Conservation (phyloP, 2,113 vertebrate species). For the Salvelinus sp. region DNA sequence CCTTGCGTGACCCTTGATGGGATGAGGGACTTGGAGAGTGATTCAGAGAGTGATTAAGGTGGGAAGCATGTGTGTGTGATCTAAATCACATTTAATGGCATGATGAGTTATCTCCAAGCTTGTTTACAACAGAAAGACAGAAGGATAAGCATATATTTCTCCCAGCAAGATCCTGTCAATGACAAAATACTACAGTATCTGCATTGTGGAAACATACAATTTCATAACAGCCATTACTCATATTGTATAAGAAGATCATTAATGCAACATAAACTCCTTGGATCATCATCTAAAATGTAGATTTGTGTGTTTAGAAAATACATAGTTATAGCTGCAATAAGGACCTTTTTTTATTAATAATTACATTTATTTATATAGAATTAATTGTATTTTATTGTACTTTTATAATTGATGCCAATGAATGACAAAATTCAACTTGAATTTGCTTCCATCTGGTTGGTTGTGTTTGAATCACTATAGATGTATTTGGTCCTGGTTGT, state of each 20-base stretch:
- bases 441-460: not conserved
- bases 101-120: constrained; percentile 37
- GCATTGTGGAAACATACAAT: too few species aligned
- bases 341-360: too few species aligned
- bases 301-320: too few species aligned
- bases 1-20: too few species aligned
- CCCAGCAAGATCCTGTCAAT: constrained; percentile 32
- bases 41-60: not conserved
- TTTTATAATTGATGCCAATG: not conserved
- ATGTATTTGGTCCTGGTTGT: constrained; percentile 16
- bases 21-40: too few species aligned
- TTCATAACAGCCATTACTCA: too few species aligned
- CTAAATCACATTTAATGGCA: constrained; percentile 51
- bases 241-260: too few species aligned
- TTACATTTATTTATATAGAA: too few species aligned
- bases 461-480: constrained; percentile 13
- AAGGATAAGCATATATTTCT: constrained; percentile 27
- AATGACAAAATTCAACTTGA: not conserved
- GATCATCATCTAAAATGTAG: too few species aligned
- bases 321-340: too few species aligned
- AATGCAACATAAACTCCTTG: too few species aligned
- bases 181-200: constrained; percentile 22
- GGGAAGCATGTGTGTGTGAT: constrained; percentile 18
- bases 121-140: constrained; percentile 36
- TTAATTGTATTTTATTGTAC: too few species aligned